Percentiles rank a stretch among this genome's conserved stretches.
Evolutionary conservation across 2,113 vertebrate genomes (phyloP).

Genomic region (Panurus biarmicus): DNA sequence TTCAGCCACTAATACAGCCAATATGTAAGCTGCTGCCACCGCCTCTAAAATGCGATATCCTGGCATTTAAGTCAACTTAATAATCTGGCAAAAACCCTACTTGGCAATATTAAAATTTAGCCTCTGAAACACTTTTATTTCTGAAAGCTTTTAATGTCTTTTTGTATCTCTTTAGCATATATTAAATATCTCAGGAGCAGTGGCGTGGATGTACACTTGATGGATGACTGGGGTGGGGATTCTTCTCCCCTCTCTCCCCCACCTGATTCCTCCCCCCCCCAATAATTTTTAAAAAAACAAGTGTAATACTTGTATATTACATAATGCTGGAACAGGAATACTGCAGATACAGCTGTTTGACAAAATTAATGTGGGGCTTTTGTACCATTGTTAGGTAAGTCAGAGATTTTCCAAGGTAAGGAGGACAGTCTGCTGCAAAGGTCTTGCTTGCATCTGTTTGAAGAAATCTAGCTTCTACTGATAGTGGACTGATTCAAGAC

Average conservation of each 20-base stretch:
- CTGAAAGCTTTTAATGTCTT: constrained; percentile 16
- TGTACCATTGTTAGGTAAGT: neutral
- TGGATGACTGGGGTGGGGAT: neutral
- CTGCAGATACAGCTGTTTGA: neutral
- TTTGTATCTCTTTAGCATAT: neutral
- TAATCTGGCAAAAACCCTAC: neutral
- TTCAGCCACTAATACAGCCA: neutral
- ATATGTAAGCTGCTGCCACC: neutral
- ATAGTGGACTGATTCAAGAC: neutral
- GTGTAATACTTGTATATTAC: neutral
- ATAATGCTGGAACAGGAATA: neutral
- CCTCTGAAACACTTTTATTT: neutral
- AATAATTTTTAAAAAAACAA: neutral
- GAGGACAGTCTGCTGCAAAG: neutral
- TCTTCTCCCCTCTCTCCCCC: neutral
- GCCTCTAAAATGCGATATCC: neutral
- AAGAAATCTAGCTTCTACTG: neutral
- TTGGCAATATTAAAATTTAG: neutral
- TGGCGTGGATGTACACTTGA: neutral
- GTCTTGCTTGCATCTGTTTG: neutral
- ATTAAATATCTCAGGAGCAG: neutral
- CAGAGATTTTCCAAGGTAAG: neutral
- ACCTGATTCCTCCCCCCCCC: too few species aligned
- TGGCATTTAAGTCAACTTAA: constrained; percentile 29
- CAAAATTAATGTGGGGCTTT: neutral